Base-by-base conservation (phyloP, 2,888 invertebrate genomes). In the Caradrina kadenii region DNA sequence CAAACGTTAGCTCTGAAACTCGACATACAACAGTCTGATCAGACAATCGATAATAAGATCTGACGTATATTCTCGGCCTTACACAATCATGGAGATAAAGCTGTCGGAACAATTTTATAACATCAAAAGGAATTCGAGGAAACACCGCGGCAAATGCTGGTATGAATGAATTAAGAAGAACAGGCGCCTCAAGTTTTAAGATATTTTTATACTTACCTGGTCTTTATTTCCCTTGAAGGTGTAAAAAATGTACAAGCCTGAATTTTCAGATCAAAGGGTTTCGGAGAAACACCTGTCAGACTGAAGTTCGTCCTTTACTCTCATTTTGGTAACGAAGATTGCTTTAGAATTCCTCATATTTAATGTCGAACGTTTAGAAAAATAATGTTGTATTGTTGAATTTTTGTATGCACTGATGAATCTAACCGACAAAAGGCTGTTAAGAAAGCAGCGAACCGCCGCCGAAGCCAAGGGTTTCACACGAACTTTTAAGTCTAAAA, bases 231-330 rank as follows among this genome's bases (percentile, higher is more conserved):
- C 63, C 59, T 58, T 10, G 56, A n/a, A 42, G 69, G 69, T 59
- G 59, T 52, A 11, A 65, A 75, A 71, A 75, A 53, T 65, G 73
- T 63, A 39, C 8, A 13, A 55, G 22, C 53, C 54, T 39, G 26
- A 63, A 60, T 70, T 49, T 56, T 73, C 52, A 19, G 56, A 75
- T 70, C 69, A 80, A 76, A 78, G 22, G 52, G 68, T 64, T 71
- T 69, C 53, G 10, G 31, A 52, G 48, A 31, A 65, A 54, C 55
- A 52, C 15, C 52, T 54, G 63, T 49, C 53, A 45, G 35, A 26
- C 48, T 52, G 26, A 50, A 49, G 49, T 15, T 42, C 69, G 72
- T 61, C 68, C 63, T 68, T 69, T 63, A 73, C 55, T 69, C 13
- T 59, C 7, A n/a, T 52, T 19, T 50, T 53, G 59, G 50, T 42